Evolutionary conservation across 1,140 invertebrate species (phyloP), one percentile per base, ranked within the genome.

Genomic region (Diachasma alloeum): DNA sequence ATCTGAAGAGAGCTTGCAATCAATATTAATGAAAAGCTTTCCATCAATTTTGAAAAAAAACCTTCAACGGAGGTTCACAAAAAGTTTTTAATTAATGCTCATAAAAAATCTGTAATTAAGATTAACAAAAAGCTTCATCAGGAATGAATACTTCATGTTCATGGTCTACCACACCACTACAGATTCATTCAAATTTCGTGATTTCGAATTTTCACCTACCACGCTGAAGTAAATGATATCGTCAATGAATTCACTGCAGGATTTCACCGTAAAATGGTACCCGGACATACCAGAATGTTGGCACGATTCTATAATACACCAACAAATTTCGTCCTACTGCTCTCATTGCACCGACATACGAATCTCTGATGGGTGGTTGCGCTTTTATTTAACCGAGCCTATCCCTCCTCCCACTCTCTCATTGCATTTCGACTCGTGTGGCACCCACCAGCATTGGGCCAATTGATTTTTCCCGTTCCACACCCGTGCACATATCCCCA

Each of bases 391-490:
- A 63, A 63, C 59, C 24, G 11, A 63, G 22, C 59, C 24, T 19
- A 59, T 22, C n/a, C n/a, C 1, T 6, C 31, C 31, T 6, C 31
- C 31, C 31, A 1, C 15, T n/a, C 53, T 4, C 53, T 59, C 53
- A 59, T 22, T 10, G 53, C 22, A 59, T 59, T 59, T 59, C n/a
- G 19, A 22, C 53, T 22, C n/a, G 53, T 59, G n/a, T 22, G 53
- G 53, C 10, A 59, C n/a, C 53, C 53, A 59, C 22, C 22, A 17
- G n/a, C n/a, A 59, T 22, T 59, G 59, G 59, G 4, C 24, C 19
- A 63, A 63, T 63, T 63, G 59, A 63, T 63, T 63, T 63, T 63
- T 63, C 59, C 1, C 59, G 59, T 63, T 63, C 59, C 59, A 63
- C 59, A 63, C 19, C 19, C 59, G 2, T 26, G 59, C 59, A 63